A percentile compares a stretch with the other conserved stretches of the same genome.
Evolutionary conservation across 2,797 vertebrate species (phyloP).

Genomic region (Pagetopsis macropterus): DNA sequence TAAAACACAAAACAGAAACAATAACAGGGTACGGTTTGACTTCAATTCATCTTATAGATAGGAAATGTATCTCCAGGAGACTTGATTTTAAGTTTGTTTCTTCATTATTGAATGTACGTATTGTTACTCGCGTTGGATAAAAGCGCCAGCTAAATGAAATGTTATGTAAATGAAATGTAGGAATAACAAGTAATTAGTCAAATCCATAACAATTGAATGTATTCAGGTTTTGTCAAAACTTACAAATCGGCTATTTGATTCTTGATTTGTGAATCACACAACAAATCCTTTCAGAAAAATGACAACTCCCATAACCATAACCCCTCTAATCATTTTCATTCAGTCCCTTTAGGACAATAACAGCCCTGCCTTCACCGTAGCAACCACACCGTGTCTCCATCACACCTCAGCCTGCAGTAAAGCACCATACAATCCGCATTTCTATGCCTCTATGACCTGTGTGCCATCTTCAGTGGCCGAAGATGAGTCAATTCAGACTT

Average conservation of each 20-base stretch:
- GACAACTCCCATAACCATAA: not conserved
- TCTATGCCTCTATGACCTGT: conserved; percentile 25
- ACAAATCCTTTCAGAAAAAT: not conserved
- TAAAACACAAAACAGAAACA: no score
- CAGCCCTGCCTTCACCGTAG: not conserved
- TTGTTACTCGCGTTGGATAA: no score
- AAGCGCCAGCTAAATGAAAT: no score
- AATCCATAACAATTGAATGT: not conserved
- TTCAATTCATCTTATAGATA: no score
- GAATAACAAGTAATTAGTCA: not conserved
- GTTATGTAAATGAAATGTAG: no score
- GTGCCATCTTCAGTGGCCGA: conserved; percentile 14
- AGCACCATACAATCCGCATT: not conserved
- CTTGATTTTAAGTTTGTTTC: no score
- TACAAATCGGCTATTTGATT: not conserved
- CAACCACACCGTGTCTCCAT: not conserved
- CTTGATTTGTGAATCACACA: not conserved
- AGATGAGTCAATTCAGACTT: conserved; percentile 57
- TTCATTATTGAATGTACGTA: no score
- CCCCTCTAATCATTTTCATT: not conserved
- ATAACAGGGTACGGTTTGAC: no score
- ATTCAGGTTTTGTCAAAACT: not conserved
- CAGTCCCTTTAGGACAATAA: not conserved
- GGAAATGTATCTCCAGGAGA: no score
- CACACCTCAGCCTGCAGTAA: not conserved